Conservation (phyloP, 1,140 invertebrate genomes). For the Formica exsecta region DNA sequence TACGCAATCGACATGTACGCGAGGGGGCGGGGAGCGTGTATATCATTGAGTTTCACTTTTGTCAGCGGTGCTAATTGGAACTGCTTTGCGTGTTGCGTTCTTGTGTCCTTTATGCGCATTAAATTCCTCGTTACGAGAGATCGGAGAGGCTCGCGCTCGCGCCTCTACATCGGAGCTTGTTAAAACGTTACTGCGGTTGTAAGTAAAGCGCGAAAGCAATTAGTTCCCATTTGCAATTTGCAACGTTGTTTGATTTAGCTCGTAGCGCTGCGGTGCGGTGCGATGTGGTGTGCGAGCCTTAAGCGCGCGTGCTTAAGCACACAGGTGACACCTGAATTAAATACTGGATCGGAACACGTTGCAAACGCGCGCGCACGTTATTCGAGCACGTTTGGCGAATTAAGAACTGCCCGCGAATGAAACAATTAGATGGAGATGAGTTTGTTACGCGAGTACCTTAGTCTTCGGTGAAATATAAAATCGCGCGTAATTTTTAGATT, state of each 20-base stretch:
- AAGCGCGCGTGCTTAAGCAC: slow-evolving; percentile 53
- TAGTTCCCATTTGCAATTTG: slow-evolving; percentile 75
- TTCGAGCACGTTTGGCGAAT: slow-evolving; percentile 14
- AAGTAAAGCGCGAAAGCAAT: slow-evolving; percentile 76
- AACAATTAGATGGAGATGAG: not conserved
- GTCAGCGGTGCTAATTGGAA: slow-evolving; percentile 57
- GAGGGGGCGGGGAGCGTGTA: not conserved
- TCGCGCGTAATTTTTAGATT: not conserved
- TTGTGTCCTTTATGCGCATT: slow-evolving; percentile 50
- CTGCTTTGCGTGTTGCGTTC: slow-evolving; percentile 25
- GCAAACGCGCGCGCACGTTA: not conserved
- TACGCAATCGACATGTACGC: slow-evolving; percentile 29
- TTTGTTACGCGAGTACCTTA: not conserved
- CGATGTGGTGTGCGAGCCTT: slow-evolving; percentile 29
- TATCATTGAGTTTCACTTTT: slow-evolving; percentile 60
- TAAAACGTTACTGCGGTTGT: slow-evolving; percentile 74
- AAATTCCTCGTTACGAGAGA: slow-evolving; percentile 45
- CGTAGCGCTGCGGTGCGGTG: not conserved
- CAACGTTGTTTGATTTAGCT: slow-evolving; percentile 72
- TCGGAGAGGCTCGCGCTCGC: slow-evolving; percentile 1
- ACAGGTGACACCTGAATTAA: slow-evolving; percentile 61
- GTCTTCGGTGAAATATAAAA: not conserved
- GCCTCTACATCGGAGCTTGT: slow-evolving; percentile 61
- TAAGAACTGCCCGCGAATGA: not conserved
- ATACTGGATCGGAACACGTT: slow-evolving; percentile 12